These are phyloP conservation scores for Candidula unifasciata DNA, from an alignment of 2,888 invertebrate genomes.

Conservation along the genomic window DNA sequence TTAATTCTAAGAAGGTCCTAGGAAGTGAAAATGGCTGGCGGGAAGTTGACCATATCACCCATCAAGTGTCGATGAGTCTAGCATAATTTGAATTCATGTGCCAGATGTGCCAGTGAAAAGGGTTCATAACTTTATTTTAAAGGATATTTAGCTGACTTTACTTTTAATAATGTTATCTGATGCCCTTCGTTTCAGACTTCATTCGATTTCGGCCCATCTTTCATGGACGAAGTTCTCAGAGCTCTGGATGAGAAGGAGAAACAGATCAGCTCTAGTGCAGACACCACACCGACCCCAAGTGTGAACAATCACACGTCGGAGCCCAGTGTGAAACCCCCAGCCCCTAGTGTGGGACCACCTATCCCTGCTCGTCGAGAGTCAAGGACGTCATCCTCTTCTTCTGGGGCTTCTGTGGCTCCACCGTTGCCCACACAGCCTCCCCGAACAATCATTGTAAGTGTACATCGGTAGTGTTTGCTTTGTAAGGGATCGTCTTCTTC, in stretches of 20 bases:
- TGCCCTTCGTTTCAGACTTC: conserved; percentile 53
- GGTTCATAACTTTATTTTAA: too few relatives aligned
- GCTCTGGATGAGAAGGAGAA: conserved; percentile 78
- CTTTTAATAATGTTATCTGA: too few relatives aligned
- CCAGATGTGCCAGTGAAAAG: too few relatives aligned
- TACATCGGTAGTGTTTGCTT: neutral
- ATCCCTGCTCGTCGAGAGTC: conserved; percentile 23
- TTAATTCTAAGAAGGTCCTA: too few relatives aligned
- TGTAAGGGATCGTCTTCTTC: too few relatives aligned
- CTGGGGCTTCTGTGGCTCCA: conserved; percentile 44
- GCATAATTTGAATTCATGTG: too few relatives aligned
- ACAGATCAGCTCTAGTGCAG: conserved; percentile 55
- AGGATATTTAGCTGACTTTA: too few relatives aligned
- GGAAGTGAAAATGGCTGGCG: too few relatives aligned
- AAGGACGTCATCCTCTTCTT: conserved; percentile 26
- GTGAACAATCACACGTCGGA: conserved; percentile 35
- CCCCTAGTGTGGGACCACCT: neutral
- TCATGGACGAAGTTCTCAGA: conserved; percentile 92
- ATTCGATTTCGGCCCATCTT: conserved; percentile 86
- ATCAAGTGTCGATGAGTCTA: too few relatives aligned
- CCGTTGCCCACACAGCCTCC: conserved; percentile 57
- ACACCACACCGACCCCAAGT: conserved; percentile 6
- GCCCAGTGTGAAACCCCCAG: conserved; percentile 20
- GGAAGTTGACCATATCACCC: too few relatives aligned
- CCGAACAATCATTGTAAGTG: conserved; percentile 48